These are phyloP conservation scores for Berghia stephanieae DNA, from an alignment of 1,140 invertebrate genomes.

Conservation along the genomic window DNA sequence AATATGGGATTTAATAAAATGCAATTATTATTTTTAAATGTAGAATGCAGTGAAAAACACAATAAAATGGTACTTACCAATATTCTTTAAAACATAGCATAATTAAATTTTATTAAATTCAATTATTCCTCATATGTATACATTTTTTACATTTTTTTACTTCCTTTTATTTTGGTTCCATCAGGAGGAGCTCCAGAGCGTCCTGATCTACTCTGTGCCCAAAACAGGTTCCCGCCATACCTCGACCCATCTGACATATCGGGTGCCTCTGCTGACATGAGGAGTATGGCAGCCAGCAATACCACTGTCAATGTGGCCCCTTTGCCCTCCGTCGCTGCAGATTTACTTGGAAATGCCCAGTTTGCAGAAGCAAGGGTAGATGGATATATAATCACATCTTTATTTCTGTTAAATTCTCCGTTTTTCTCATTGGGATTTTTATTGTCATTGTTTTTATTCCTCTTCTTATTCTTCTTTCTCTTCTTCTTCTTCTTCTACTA, in stretches of 20 bases:
- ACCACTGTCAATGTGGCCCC: background rate
- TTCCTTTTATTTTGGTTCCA: background rate
- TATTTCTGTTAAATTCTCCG: constrained; percentile 3
- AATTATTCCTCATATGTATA: background rate
- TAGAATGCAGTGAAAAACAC: background rate
- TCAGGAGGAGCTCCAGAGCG: constrained; percentile 34
- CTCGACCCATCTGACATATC: constrained; percentile 48
- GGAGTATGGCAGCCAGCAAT: constrained; percentile 19
- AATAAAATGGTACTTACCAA: background rate
- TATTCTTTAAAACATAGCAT: background rate
- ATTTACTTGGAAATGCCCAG: constrained; percentile 13
- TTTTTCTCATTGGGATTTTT: no score
- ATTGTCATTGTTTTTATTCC: no score
- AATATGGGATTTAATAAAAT: no score
- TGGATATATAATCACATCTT: constrained; percentile 25
- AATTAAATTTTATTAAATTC: background rate
- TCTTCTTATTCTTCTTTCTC: no score
- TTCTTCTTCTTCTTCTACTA: no score
- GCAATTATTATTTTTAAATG: no score
- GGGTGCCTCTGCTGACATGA: constrained; percentile 24
- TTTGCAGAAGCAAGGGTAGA: background rate
- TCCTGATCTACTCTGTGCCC: constrained; percentile 57
- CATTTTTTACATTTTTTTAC: background rate
- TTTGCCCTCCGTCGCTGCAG: background rate
- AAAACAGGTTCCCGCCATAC: constrained; percentile 54